Conservation (phyloP, 37 sponge, comb jelly and placozoan genomes). For the Haliclona indistincta region DNA sequence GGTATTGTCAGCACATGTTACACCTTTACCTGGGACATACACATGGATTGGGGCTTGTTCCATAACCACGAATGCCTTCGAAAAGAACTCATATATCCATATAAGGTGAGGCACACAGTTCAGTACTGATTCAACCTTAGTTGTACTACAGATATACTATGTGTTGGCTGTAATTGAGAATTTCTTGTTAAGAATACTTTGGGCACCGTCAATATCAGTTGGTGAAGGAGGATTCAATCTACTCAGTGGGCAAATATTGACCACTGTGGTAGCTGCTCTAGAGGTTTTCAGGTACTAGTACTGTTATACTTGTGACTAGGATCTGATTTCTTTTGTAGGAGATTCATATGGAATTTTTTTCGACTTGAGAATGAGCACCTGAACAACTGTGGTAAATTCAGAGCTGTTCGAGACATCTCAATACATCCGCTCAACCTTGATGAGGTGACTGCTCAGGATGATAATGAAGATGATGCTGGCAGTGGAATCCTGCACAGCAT, state of each 20-base stretch:
- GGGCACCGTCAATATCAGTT: slow-evolving; percentile 83
- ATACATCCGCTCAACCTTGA: slow-evolving; percentile 46
- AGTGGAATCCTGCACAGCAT: neutral
- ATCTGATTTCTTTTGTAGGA: slow-evolving; percentile 8
- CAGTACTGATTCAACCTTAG: neutral
- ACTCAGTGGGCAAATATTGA: slow-evolving; percentile 44
- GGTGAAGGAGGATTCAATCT: slow-evolving; percentile 46
- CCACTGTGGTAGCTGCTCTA: slow-evolving; percentile 60
- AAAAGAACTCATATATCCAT: slow-evolving; percentile 76
- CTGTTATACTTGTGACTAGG: too few species aligned
- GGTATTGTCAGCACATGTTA: slow-evolving; percentile 73
- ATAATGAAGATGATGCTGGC: neutral
- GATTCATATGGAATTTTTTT: slow-evolving; percentile 91
- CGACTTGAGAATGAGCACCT: slow-evolving; percentile 91
- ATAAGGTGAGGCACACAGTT: slow-evolving; percentile 43
- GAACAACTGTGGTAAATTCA: slow-evolving; percentile 89
- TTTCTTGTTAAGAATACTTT: slow-evolving; percentile 61
- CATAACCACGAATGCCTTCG: slow-evolving; percentile 39
- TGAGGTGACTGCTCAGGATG: neutral
- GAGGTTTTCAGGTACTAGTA: slow-evolving; percentile 66
- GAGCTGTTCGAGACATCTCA: slow-evolving; percentile 84
- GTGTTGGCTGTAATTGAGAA: slow-evolving; percentile 71
- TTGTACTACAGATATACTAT: slow-evolving; percentile 48
- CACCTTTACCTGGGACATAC: slow-evolving; percentile 90
- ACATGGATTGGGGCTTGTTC: slow-evolving; percentile 94